Base-by-base conservation (phyloP, 2,888 invertebrate genomes). In the Incurvaria masculella region DNA sequence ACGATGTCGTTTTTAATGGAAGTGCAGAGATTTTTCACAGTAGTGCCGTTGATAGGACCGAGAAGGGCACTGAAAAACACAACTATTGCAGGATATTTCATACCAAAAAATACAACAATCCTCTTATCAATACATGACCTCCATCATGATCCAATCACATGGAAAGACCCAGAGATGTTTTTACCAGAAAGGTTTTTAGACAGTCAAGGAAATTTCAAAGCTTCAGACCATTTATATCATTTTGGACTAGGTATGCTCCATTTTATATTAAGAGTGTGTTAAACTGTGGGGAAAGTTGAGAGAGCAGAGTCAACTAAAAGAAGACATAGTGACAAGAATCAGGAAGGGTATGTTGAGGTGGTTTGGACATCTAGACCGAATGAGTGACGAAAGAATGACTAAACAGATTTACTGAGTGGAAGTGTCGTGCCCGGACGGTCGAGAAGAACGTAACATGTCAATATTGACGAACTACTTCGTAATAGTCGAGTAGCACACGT, bases 241-340 rank as follows among this genome's bases (percentile, higher is more conserved):
- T 89, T 88, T 59, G 88, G 89, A 51, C 68, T 81, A 61, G 88
- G 89, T 87, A 65, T 62, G 65, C 6, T 17, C n/a, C n/a, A n/a
- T n/a, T n/a, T n/a, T n/a, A n/a, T n/a, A n/a, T n/a, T n/a, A n/a
- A n/a, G n/a, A n/a, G n/a, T n/a, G n/a, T n/a, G n/a, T n/a, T n/a
- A n/a, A n/a, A n/a, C n/a, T n/a, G n/a, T n/a, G n/a, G n/a, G n/a
- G n/a, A n/a, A n/a, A n/a, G n/a, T n/a, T n/a, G n/a, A n/a, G n/a
- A n/a, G n/a, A n/a, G n/a, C n/a, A n/a, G n/a, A n/a, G n/a, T n/a
- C n/a, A n/a, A n/a, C n/a, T n/a, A n/a, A n/a, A n/a, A n/a, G n/a
- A n/a, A n/a, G n/a, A n/a, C n/a, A n/a, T n/a, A n/a, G n/a, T n/a
- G n/a, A n/a, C n/a, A n/a, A n/a, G n/a, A n/a, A n/a, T n/a, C n/a